Evolutionary conservation across 1,140 invertebrate genomes (phyloP).

Genomic region (Drosophila biarmipes): DNA sequence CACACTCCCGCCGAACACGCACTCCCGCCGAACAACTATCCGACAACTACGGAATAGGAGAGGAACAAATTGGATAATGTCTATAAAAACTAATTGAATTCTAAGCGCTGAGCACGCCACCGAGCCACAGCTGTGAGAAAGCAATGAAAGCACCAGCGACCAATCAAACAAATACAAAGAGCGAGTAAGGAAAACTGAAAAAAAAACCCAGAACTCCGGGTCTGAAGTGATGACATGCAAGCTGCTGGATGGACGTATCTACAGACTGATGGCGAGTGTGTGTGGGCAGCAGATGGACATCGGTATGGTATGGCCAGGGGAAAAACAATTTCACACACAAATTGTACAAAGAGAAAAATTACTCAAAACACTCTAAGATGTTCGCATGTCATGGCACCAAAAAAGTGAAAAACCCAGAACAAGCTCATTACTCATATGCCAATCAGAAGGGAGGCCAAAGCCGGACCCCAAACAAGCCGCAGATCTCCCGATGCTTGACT

Average conservation of each 20-base stretch:
- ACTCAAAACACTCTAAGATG: slow-evolving; percentile 62
- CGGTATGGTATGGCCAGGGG: slow-evolving; percentile 3
- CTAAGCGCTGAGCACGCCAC: slow-evolving; percentile 78
- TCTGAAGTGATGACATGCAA: slow-evolving; percentile 78
- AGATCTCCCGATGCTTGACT: slow-evolving; percentile 46
- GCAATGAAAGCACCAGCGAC: slow-evolving; percentile 61
- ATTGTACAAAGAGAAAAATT: slow-evolving; percentile 46
- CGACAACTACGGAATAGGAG: slow-evolving; percentile 7
- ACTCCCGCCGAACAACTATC: slow-evolving; percentile 21
- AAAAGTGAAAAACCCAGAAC: slow-evolving; percentile 63
- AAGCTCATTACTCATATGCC: slow-evolving; percentile 83
- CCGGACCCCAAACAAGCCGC: slow-evolving; percentile 51
- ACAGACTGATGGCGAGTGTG: slow-evolving; percentile 33
- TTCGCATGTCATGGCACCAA: slow-evolving; percentile 54
- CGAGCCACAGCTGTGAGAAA: slow-evolving; percentile 69
- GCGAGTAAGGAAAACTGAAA: slow-evolving; percentile 18
- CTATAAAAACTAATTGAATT: slow-evolving; percentile 84
- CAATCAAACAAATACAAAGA: slow-evolving; percentile 40
- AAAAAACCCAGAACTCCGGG: slow-evolving; percentile 49
- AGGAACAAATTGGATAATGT: slow-evolving; percentile 81
- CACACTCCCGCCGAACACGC: slow-evolving; percentile 55
- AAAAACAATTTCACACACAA: slow-evolving; percentile 74
- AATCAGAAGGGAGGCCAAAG: slow-evolving; percentile 54
- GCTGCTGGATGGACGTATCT: slow-evolving; percentile 54
- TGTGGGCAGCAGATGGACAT: slow-evolving; percentile 56